A percentile compares a stretch with the other conserved stretches of the same genome.
Conservation (phyloP, 2,888 invertebrate species). For the Temnothorax ravouxi region DNA sequence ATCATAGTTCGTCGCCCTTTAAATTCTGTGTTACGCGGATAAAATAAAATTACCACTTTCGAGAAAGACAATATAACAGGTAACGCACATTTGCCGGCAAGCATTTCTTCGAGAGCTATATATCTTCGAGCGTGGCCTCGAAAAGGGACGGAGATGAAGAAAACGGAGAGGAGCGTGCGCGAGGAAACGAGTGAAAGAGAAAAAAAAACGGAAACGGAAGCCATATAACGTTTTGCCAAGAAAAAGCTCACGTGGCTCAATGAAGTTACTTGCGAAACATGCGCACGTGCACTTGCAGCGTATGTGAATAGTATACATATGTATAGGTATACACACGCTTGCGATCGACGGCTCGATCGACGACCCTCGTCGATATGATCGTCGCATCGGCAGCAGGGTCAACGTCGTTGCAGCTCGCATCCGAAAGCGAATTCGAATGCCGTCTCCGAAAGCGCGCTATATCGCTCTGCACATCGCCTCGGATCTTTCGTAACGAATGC, state of each 20-base stretch:
- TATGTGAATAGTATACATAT: not conserved
- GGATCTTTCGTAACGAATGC: slow-evolving; percentile 59
- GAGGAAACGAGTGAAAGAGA: not conserved
- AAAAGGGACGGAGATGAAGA: not conserved
- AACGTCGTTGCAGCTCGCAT: slow-evolving; percentile 41
- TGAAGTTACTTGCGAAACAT: slow-evolving; percentile 62
- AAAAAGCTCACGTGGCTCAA: slow-evolving; percentile 62
- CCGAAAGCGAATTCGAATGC: slow-evolving; percentile 19
- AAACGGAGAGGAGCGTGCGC: not conserved
- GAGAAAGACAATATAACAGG: not conserved
- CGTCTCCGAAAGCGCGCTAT: slow-evolving; percentile 20
- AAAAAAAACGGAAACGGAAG: not conserved
- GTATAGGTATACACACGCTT: not conserved
- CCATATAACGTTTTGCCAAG: slow-evolving; percentile 54
- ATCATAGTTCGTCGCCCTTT: slow-evolving; percentile 12
- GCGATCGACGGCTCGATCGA: slow-evolving; percentile 51
- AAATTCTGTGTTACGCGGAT: slow-evolving; percentile 17
- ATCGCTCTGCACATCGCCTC: slow-evolving; percentile 9
- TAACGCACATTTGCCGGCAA: slow-evolving; percentile 23
- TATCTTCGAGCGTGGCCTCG: not conserved
- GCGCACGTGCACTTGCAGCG: not conserved
- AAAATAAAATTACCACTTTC: slow-evolving; percentile 45
- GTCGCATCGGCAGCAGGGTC: slow-evolving; percentile 38
- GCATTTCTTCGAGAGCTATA: slow-evolving; percentile 19
- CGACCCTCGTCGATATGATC: slow-evolving; percentile 48